Base-by-base conservation (phyloP, 2,113 vertebrate species). In the Platycercus adscitus region DNA sequence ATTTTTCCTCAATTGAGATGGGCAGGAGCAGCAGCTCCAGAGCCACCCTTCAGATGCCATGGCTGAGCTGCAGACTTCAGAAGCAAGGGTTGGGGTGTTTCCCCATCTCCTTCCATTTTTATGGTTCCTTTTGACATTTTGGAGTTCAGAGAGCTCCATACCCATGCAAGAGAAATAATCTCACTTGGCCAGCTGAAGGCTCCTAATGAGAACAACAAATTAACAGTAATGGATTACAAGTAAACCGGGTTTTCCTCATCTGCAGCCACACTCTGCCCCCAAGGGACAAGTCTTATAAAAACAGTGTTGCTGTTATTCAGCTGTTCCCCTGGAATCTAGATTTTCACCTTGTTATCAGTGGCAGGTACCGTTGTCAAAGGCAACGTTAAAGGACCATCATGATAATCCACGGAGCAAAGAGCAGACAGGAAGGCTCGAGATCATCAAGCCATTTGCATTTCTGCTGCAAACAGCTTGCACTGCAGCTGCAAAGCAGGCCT, bases 271-370 rank as follows among this genome's bases (percentile, higher is more conserved):
- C 75, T 95, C 95, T 92, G 96, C 89, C 84, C 94, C 93, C 94
- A 71, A 97, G 91, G 78, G 78, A 87, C 86, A 88, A 25, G 76
- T 97, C 53, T 93, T 97, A 93, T 95, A 88, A 96, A 91, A 96
- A 88, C 91, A 97, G 3, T 64, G 23, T 17, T 69, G 24, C 13
- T 72, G 46, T 71, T 52, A 73, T 47, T 88, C 66, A 60, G 11
- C 26, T 6, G 8, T 50, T 89, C 50, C 44, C 56, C 46, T 50
- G 33, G 7, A 87, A 91, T 81, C 55, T 21, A 58, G 20, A 41
- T 33, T 89, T 31, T 28, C 52, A 76, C 50, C 33, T 90, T 31
- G 50, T 66, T 86, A 49, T 89, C 56, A 60, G 77, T 24, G 65
- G 49, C 85, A 66, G 50, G 37, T 60, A 81, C 63, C 19, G 28